Evolutionary conservation across 2,113 vertebrate genomes (phyloP).

Genomic region (Dendrocopos noguchii): DNA sequence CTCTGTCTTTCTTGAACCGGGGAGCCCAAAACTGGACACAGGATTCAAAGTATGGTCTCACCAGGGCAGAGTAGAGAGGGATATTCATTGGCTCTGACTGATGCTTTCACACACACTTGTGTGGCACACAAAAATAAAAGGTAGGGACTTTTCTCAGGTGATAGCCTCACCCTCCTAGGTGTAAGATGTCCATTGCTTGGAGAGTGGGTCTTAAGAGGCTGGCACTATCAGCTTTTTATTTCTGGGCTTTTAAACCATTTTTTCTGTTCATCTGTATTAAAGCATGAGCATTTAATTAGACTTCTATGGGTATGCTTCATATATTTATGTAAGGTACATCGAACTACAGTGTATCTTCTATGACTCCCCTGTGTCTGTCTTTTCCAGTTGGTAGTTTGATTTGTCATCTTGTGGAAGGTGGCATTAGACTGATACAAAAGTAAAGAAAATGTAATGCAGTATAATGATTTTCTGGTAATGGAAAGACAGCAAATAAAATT

Average conservation of each 20-base stretch:
- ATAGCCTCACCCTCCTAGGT: background rate
- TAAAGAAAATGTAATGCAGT: background rate
- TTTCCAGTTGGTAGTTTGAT: background rate
- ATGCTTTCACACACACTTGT: background rate
- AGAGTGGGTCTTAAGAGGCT: background rate
- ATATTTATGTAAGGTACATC: background rate
- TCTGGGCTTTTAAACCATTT: background rate
- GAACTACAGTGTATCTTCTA: background rate
- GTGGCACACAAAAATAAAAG: background rate
- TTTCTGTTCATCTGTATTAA: background rate
- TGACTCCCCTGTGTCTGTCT: background rate
- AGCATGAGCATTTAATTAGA: background rate
- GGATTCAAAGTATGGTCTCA: no score
- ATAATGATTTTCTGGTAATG: background rate
- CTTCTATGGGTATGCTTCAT: background rate
- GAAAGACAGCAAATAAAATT: background rate
- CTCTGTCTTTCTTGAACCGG: no score
- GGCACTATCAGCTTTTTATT: background rate
- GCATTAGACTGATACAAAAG: background rate
- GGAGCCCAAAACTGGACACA: no score
- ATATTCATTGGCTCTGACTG: background rate
- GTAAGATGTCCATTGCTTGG: background rate
- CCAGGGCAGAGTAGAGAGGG: no score
- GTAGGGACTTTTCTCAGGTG: background rate
- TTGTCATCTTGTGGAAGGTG: background rate